Percentiles rank a stretch among this genome's conserved stretches.
Evolutionary conservation across 1,140 invertebrate species (phyloP).

Genomic region (Apolygus lucorum): DNA sequence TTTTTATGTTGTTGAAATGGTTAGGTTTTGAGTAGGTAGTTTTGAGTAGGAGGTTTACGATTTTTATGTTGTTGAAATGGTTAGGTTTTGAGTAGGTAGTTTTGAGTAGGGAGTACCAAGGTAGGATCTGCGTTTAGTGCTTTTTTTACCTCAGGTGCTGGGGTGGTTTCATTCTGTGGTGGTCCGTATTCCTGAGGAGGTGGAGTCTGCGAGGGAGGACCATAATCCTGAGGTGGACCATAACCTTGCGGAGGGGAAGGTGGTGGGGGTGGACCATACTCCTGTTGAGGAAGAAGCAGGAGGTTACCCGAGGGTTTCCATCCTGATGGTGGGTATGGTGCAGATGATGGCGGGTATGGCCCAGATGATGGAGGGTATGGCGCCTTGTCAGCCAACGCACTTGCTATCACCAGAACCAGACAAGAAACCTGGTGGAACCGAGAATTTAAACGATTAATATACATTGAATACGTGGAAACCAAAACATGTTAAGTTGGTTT

Average conservation of each 20-base stretch:
- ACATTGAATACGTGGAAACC: too few relatives aligned
- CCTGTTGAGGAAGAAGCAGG: neutral
- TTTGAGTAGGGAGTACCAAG: neutral
- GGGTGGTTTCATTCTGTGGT: conserved; percentile 1
- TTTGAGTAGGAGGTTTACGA: too few relatives aligned
- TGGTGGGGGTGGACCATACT: neutral
- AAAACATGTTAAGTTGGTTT: too few relatives aligned
- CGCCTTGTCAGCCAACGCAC: neutral
- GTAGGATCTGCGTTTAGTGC: neutral
- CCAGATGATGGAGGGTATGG: neutral
- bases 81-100: neutral
- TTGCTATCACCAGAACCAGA: neutral
- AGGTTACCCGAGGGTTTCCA: conserved; percentile 1
- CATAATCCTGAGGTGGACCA: neutral
- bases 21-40: too few relatives aligned
- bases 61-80: neutral
- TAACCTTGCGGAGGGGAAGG: neutral
- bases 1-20: too few relatives aligned
- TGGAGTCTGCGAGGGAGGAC: neutral
- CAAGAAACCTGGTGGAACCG: too few relatives aligned
- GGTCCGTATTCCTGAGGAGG: conserved; percentile 1
- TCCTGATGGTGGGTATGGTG: conserved; percentile 5
- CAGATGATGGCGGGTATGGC: neutral
- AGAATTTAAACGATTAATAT: too few relatives aligned
- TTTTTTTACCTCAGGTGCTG: neutral